phyloP scores from a whole-genome alignment of 1,140 invertebrate species.

The Calliphora vicina region DNA sequence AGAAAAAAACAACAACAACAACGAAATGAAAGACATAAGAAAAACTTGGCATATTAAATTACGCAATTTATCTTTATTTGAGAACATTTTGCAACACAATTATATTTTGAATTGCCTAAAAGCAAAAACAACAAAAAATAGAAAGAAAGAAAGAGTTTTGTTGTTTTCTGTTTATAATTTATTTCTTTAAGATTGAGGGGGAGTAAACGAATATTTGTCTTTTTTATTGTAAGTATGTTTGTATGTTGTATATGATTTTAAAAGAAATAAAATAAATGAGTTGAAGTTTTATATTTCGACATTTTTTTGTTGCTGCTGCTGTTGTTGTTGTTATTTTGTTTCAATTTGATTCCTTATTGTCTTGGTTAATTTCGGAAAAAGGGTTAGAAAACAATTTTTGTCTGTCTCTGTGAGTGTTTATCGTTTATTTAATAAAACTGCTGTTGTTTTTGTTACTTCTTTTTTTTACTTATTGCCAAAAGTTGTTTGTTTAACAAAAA shows the following conservation, averaged over 20 bases:
- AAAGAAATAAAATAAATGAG: constrained; percentile 15
- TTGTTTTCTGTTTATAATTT: background rate
- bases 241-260: no score
- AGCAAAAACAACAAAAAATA: constrained; percentile 17
- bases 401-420: background rate
- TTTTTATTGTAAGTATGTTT: background rate
- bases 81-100: constrained; percentile 34
- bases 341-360: background rate
- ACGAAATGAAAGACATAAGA: background rate
- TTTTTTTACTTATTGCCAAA: no score
- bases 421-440: background rate
- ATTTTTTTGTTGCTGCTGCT: no score
- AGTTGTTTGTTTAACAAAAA: no score
- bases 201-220: background rate
- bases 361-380: background rate
- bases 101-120: constrained; percentile 33
- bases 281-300: constrained; percentile 11
- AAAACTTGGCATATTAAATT: constrained; percentile 33
- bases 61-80: constrained; percentile 34
- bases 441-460: background rate
- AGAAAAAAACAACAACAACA: background rate
- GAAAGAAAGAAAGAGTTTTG: constrained; percentile 18
- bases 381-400: constrained; percentile 4
- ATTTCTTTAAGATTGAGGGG: constrained; percentile 18
- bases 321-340: background rate